Evolutionary conservation across 2,113 vertebrate genomes (phyloP).

Genomic region (Balaenoptera acutorostrata): DNA sequence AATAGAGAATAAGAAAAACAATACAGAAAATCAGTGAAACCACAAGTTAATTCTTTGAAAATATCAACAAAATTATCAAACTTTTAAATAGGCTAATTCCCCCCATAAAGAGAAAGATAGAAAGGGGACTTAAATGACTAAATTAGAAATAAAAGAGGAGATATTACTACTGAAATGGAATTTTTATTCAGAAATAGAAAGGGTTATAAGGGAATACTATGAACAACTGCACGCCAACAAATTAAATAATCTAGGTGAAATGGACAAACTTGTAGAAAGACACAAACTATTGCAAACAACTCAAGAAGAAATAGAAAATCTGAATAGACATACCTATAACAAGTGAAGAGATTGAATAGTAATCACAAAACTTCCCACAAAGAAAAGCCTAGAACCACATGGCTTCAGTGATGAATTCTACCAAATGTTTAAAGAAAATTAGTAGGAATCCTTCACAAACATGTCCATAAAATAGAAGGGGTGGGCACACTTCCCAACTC

Average conservation of each 20-base stretch:
- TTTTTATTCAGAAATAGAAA: not conserved
- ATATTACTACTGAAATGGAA: not conserved
- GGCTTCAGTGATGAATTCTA: not conserved
- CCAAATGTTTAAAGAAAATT: not conserved
- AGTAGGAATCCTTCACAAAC: not conserved
- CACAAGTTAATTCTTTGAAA: not conserved
- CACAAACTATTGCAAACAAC: not conserved
- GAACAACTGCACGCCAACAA: not conserved
- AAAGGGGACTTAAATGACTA: not conserved
- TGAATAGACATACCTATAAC: not conserved
- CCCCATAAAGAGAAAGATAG: not conserved
- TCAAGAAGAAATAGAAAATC: not conserved
- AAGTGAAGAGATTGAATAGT: not conserved
- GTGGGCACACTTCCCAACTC: not conserved
- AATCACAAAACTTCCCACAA: not conserved
- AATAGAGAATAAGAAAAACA: not conserved
- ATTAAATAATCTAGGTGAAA: not conserved
- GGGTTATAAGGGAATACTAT: not conserved
- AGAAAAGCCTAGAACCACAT: not conserved
- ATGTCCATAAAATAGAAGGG: not conserved
- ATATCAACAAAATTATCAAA: not conserved
- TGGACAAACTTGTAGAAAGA: not conserved
- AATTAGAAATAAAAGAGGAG: not conserved
- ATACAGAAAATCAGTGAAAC: not conserved
- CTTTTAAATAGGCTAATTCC: not conserved